Evolutionary conservation across 2,797 vertebrate species (phyloP).

Genomic region (Bucorvus abyssinicus): DNA sequence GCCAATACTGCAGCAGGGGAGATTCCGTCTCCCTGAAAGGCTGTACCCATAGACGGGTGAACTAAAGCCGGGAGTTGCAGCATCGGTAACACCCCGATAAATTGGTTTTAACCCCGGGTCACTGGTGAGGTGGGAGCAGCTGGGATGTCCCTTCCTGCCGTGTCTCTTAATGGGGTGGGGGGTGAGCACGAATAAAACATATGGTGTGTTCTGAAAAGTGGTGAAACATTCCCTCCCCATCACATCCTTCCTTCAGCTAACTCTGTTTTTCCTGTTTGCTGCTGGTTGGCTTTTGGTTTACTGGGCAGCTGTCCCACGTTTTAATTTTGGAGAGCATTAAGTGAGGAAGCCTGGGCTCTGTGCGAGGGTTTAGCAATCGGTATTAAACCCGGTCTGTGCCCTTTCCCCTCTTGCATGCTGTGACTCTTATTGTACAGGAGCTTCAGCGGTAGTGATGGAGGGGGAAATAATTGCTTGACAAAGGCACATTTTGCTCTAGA

Average conservation of each 20-base stretch:
- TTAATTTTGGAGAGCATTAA: background rate
- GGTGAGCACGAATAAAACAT: fast-evolving
- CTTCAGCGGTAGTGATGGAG: background rate
- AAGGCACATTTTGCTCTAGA: background rate
- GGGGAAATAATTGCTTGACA: background rate
- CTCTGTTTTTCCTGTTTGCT: conserved; percentile 14
- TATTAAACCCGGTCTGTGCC: background rate
- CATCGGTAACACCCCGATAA: background rate
- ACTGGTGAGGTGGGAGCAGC: background rate
- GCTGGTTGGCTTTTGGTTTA: background rate
- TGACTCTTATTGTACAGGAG: background rate
- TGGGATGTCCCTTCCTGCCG: background rate
- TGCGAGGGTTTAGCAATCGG: background rate
- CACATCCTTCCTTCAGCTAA: background rate
- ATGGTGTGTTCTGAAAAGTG: fast-evolving
- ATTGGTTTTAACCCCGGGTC: background rate
- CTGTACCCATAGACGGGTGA: background rate
- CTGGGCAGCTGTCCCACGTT: background rate
- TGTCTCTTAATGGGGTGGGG: fast-evolving
- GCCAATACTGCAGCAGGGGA: no score
- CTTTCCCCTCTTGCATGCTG: background rate
- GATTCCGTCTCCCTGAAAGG: background rate
- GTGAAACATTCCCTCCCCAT: background rate
- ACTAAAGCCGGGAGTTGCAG: background rate
- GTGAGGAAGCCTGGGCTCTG: background rate